phyloP scores from a whole-genome alignment of 2,113 vertebrate genomes.

The Monopterus albus region DNA sequence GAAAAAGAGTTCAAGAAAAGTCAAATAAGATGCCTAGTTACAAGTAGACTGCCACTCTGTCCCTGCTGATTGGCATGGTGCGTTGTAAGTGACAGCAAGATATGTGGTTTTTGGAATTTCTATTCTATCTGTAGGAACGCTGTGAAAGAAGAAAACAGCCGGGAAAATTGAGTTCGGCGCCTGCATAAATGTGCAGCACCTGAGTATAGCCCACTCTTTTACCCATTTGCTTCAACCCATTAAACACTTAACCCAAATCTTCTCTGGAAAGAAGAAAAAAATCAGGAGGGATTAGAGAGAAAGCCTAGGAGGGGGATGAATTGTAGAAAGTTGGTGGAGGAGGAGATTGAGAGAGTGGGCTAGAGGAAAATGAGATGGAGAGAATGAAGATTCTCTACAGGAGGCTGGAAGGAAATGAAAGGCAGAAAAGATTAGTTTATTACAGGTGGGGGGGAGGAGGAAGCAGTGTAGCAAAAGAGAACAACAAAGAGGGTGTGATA shows the following conservation, averaged over 20 bases:
- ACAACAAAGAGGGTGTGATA: not conserved
- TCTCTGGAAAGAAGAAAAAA: constrained; percentile 28
- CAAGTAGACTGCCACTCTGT: not conserved
- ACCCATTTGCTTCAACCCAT: constrained; percentile 59
- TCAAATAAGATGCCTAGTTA: constrained; percentile 19
- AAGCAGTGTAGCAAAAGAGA: not conserved
- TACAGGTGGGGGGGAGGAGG: constrained; percentile 1
- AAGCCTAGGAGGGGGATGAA: constrained; percentile 38
- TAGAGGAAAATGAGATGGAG: constrained; percentile 50
- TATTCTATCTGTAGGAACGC: not conserved
- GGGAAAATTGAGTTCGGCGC: constrained; percentile 5
- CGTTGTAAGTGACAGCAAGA: not conserved
- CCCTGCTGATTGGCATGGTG: constrained; percentile 5
- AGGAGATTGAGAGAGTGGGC: constrained; percentile 41
- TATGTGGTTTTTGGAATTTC: not conserved
- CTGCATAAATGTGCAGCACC: constrained; percentile 32
- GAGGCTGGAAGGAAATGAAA: constrained; percentile 54
- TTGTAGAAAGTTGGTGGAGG: constrained; percentile 46
- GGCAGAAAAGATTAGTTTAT: constrained; percentile 42
- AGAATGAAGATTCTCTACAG: constrained; percentile 59
- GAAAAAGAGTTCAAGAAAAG: constrained; percentile 18
- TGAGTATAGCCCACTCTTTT: constrained; percentile 33
- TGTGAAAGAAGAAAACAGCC: constrained; percentile 1
- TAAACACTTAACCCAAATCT: constrained; percentile 67
- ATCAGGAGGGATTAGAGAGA: constrained; percentile 59